Base-by-base conservation (phyloP, 2,888 invertebrate species). In the Noctuana brunneofusca region DNA sequence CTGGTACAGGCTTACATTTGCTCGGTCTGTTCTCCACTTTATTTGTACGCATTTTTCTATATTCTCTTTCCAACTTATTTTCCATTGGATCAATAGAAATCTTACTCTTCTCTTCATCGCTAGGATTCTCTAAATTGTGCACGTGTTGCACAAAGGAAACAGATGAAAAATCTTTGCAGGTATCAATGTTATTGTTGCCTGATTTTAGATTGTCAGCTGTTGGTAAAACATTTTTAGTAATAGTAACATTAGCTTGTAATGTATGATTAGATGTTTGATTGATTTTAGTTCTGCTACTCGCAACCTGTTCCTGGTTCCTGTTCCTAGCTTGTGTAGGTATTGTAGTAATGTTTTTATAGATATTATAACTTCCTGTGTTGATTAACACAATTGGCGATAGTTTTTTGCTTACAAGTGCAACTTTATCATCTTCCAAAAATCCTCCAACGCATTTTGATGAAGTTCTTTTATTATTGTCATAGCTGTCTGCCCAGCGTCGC, bases 1-100 rank as follows among this genome's bases (percentile, higher is more conserved):
- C 76, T 11, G 74, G 49, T 12, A 72, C 68, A 2, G 73, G 63
- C 66, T 74, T 76, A 2, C 77, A 75, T 22, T 66, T 59, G 54
- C 65, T 75, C 1, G 71, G 30, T 62, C 74, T 80, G 3, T 80
- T 75, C 68, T 75, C 79, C 3, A 72, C 71, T 60, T 76, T 79
- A 0, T 71, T 66, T 12, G 73, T 64, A 68, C 87, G 87, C 66
- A 86, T 79, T 58, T 76, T 84, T 66, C 83, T 76, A 46, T 86
- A 86, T 65, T 87, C 86, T 59, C 75, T 76, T 70, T 89, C 87
- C 8, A 88, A 66, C 70, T 86, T 84, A 66, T 87, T 86, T 68
- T 87, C 86, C 74, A 83, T 84, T 9, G 75, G 73, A 69, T 84
- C 80, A 32, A 78, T 64, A 0, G 76, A 77, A 27, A 63, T 64